phyloP scores from a whole-genome alignment of 2,113 vertebrate species.

The Neodontobutis hainanensis region DNA sequence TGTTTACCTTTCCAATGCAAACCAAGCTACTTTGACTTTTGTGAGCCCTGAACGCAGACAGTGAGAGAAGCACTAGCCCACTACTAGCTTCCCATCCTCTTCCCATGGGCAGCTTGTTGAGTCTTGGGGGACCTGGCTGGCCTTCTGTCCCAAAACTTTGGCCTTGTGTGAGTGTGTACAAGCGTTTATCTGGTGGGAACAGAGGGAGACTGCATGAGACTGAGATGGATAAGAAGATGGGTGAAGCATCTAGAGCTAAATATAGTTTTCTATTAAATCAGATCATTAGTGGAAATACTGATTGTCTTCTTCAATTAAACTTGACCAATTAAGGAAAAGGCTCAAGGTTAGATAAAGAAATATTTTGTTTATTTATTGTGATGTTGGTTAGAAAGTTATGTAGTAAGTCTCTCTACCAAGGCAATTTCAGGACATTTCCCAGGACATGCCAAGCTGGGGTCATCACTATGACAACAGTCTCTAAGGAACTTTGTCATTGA shows the following conservation, averaged over 20 bases:
- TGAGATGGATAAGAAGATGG: slow-evolving; percentile 28
- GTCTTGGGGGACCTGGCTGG: slow-evolving; percentile 45
- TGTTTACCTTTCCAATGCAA: too few relatives aligned
- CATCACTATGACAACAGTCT: slow-evolving; percentile 44
- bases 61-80: background rate
- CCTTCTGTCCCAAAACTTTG: slow-evolving; percentile 53
- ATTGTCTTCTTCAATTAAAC: background rate
- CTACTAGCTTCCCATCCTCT: slow-evolving; percentile 44
- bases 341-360: slow-evolving; percentile 28
- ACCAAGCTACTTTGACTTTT: slow-evolving; percentile 12
- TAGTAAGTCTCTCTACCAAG: slow-evolving; percentile 13
- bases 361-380: slow-evolving; percentile 25
- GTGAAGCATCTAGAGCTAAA: slow-evolving; percentile 14
- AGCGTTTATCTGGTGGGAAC: slow-evolving; percentile 47
- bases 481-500: slow-evolving; percentile 31
- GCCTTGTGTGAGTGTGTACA: slow-evolving; percentile 27
- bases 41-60: slow-evolving; percentile 1
- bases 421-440: slow-evolving; percentile 68
- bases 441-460: slow-evolving; percentile 62
- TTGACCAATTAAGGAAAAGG: background rate
- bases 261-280: too few relatives aligned
- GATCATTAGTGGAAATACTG: too few relatives aligned
- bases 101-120: slow-evolving; percentile 33
- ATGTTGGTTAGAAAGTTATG: slow-evolving; percentile 22
- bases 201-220: slow-evolving; percentile 17